Conservation (phyloP, 1,140 invertebrate genomes). For the Aphelenchoides avenae region DNA sequence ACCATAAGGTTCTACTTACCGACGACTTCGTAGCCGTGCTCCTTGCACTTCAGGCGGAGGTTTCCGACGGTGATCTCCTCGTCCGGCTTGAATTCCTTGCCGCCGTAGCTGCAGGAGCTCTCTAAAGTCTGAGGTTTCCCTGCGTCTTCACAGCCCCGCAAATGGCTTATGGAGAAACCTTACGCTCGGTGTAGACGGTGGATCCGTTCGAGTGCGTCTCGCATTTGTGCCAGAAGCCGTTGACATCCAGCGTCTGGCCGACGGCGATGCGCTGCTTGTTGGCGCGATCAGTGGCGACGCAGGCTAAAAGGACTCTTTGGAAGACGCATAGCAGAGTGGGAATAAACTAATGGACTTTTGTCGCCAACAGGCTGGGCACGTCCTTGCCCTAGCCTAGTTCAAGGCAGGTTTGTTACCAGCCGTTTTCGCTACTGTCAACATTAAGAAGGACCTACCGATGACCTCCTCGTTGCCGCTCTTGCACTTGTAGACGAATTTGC, state of each 20-base stretch:
- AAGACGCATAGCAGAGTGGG: neutral
- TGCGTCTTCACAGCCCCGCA: neutral
- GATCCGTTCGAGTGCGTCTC: constrained; percentile 34
- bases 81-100: constrained; percentile 46
- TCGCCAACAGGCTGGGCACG: constrained; percentile 3
- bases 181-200: constrained; percentile 48
- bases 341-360: constrained; percentile 1
- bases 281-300: constrained; percentile 21
- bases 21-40: constrained; percentile 40
- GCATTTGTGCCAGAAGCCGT: constrained; percentile 35
- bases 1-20: constrained; percentile 27
- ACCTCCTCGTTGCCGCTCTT: constrained; percentile 45
- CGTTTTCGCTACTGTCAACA: too few species aligned
- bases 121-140: too few species aligned
- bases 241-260: constrained; percentile 19
- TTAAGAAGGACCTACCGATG: constrained; percentile 18
- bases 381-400: too few species aligned
- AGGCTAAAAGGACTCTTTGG: constrained; percentile 17
- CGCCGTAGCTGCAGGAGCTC: constrained; percentile 20
- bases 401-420: too few species aligned
- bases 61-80: constrained; percentile 38
- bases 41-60: constrained; percentile 37
- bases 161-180: neutral
- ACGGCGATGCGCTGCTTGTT: constrained; percentile 27
- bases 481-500: constrained; percentile 41